These are phyloP conservation scores for Machimus rusticus DNA, from an alignment of 2,888 invertebrate species.

Conservation along the genomic window DNA sequence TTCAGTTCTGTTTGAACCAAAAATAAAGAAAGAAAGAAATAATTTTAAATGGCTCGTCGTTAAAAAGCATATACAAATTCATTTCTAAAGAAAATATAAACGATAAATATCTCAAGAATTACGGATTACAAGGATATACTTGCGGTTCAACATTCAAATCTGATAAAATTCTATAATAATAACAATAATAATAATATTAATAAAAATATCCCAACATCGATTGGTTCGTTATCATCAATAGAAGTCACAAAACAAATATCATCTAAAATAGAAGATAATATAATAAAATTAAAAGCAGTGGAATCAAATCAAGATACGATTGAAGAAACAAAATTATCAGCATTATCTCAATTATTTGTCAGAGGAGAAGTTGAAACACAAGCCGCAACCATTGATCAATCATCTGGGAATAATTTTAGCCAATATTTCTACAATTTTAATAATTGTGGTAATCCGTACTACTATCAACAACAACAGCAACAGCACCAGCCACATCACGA, in stretches of 20 bases:
- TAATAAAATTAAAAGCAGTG: neutral
- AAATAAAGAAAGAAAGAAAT: neutral
- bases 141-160: slow-evolving; percentile 43
- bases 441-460: slow-evolving; percentile 35
- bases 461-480: slow-evolving; percentile 39
- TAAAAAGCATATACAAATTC: neutral
- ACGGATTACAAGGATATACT: slow-evolving; percentile 35
- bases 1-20: neutral
- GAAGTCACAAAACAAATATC: neutral
- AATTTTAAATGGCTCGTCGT: slow-evolving; percentile 13
- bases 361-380: slow-evolving; percentile 40
- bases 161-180: slow-evolving; percentile 7
- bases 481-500: slow-evolving; percentile 13
- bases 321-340: neutral
- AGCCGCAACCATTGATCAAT: slow-evolving; percentile 40
- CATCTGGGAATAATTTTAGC: slow-evolving; percentile 36
- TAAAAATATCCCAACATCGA: neutral
- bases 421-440: slow-evolving; percentile 44
- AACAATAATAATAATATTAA: neutral
- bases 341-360: neutral
- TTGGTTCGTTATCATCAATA: neutral
- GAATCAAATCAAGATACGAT: neutral
- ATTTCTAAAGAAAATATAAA: neutral
- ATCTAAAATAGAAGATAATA: too few relatives aligned
- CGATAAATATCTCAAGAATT: neutral